Conservation (phyloP, 2,797 vertebrate genomes). For the Megalops cyprinoides region DNA sequence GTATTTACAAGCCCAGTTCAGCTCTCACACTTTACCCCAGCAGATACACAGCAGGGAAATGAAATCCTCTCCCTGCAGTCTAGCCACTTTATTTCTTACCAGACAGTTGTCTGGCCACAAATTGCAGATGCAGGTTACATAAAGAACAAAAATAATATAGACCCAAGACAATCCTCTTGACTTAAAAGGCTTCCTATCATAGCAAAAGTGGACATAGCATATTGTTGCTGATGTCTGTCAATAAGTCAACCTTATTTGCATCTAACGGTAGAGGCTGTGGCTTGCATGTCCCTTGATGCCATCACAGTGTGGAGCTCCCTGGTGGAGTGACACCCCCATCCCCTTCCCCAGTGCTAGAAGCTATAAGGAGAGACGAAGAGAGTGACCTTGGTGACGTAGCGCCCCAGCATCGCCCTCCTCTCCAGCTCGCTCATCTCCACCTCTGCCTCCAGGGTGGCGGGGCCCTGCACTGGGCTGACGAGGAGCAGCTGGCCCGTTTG, state of each 20-base stretch:
- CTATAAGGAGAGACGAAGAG: conserved; percentile 83
- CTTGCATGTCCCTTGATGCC: background rate
- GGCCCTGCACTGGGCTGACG: conserved; percentile 75
- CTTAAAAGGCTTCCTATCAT: background rate
- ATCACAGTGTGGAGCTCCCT: background rate
- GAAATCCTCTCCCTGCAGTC: background rate
- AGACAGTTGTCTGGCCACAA: background rate
- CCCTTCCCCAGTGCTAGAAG: conserved; percentile 68
- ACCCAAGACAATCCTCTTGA: background rate
- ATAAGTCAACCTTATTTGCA: background rate
- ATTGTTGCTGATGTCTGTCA: background rate
- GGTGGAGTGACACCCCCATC: background rate
- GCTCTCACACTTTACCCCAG: background rate
- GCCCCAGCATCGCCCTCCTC: conserved; percentile 73
- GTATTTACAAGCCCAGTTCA: conserved; percentile 8
- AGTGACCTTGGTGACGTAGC: conserved; percentile 85
- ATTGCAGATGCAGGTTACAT: background rate
- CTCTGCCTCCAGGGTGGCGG: conserved; percentile 77
- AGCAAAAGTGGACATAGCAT: background rate
- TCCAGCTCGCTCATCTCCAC: conserved; percentile 89
- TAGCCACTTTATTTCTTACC: background rate
- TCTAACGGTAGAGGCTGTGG: background rate
- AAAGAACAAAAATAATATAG: conserved; percentile 5
- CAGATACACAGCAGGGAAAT: background rate
- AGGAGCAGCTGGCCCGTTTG: conserved; percentile 84